phyloP scores from a whole-genome alignment of 2,113 vertebrate genomes.

The Monopterus albus region DNA sequence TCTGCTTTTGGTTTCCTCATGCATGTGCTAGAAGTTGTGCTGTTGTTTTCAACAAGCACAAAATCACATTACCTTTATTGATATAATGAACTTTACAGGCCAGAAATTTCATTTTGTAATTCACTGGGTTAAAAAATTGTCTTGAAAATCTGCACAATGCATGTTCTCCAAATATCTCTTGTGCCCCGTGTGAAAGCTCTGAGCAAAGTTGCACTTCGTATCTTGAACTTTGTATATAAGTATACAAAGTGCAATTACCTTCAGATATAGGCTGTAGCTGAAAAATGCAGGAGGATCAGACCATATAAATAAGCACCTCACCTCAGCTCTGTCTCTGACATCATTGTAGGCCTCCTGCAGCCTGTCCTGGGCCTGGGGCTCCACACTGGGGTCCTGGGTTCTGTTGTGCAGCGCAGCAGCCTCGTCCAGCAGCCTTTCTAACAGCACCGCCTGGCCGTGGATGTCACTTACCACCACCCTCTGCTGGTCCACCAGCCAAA shows the following conservation, averaged over 20 bases:
- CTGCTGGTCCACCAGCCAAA: constrained; percentile 91
- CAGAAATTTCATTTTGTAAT: too few species aligned
- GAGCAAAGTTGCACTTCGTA: not conserved
- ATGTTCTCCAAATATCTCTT: not conserved
- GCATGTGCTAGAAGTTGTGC: too few species aligned
- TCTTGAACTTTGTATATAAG: not conserved
- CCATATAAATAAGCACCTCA: constrained; percentile 53
- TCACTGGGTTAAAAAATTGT: too few species aligned
- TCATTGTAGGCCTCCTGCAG: constrained; percentile 86
- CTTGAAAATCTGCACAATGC: too few species aligned
- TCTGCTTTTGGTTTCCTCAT: too few species aligned
- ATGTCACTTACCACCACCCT: constrained; percentile 85
- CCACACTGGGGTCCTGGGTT: constrained; percentile 90
- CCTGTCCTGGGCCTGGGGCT: constrained; percentile 83
- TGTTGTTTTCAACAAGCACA: too few species aligned
- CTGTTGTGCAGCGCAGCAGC: constrained; percentile 85
- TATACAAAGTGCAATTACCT: not conserved
- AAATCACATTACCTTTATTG: too few species aligned
- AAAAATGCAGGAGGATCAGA: not conserved
- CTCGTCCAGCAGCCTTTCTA: constrained; percentile 92
- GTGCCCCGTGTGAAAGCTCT: not conserved
- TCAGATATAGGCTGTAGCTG: not conserved
- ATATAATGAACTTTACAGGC: too few species aligned
- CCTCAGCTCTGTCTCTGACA: constrained; percentile 86
- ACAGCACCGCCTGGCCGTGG: constrained; percentile 81